Evolutionary conservation across 2,113 vertebrate species (phyloP).

Genomic region (Perca schrenkii): DNA sequence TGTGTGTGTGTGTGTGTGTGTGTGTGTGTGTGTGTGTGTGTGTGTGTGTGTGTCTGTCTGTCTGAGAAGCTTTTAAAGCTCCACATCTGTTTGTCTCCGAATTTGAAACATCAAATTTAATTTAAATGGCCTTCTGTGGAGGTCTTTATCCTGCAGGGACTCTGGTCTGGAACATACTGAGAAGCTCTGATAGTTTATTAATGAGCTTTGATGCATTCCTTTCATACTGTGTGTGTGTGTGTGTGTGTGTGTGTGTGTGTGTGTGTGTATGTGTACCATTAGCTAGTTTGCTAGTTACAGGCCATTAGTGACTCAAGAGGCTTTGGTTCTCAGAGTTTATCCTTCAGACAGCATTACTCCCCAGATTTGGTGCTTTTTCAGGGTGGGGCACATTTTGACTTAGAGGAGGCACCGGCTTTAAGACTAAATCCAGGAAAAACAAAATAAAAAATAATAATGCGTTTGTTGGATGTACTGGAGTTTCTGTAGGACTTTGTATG

Average conservation of each 20-base stretch:
- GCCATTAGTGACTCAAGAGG: not conserved
- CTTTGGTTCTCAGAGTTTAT: not conserved
- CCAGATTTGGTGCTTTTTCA: not conserved
- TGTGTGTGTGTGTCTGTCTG: too few relatives aligned
- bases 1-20: too few relatives aligned
- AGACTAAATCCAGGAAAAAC: not conserved
- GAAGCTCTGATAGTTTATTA: not conserved
- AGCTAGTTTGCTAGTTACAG: not conserved
- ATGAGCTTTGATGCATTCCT: not conserved
- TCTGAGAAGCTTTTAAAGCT: slow-evolving; percentile 12
- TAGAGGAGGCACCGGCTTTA: not conserved
- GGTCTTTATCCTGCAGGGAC: slow-evolving; percentile 1
- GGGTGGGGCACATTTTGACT: not conserved
- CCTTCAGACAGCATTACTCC: not conserved
- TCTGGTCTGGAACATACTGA: not conserved
- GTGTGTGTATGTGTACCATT: too few relatives aligned
- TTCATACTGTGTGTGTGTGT: not conserved
- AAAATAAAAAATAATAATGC: too few relatives aligned
- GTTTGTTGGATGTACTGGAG: too few relatives aligned
- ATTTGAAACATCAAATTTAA: not conserved
- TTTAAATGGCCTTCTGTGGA: not conserved
- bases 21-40: not conserved
- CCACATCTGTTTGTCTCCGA: not conserved
- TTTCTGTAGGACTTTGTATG: too few relatives aligned
- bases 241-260: not conserved